Percentiles rank a stretch among this genome's conserved stretches.
Conservation (phyloP, 2,797 vertebrate species). For the Enteromius paludinosus region DNA sequence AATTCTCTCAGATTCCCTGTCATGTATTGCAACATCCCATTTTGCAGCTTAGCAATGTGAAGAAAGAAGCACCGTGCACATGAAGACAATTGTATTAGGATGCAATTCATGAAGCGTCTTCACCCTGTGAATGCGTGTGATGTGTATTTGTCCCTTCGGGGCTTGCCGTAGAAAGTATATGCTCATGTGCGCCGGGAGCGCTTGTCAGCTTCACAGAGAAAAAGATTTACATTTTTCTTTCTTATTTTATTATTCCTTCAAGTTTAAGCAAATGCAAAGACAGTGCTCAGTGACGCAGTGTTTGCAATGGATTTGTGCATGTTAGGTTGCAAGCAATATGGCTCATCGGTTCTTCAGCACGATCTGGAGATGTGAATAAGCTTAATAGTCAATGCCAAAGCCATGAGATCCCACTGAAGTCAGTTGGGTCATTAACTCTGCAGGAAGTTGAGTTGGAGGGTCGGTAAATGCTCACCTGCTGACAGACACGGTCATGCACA, state of each 20-base stretch:
- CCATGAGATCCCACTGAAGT: neutral
- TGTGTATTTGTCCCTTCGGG: conserved; percentile 19
- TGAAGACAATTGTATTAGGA: conserved; percentile 9
- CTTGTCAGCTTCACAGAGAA: conserved; percentile 72
- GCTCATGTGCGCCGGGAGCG: conserved; percentile 59
- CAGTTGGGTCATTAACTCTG: conserved; percentile 1
- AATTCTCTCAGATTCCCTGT: neutral
- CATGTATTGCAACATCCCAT: neutral
- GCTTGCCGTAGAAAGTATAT: conserved; percentile 35
- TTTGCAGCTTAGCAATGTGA: conserved; percentile 17
- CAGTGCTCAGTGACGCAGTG: neutral
- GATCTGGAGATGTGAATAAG: neutral
- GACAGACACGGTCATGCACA: conserved; percentile 15
- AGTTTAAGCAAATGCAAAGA: conserved; percentile 2
- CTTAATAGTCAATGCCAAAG: neutral
- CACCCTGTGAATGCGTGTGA: conserved; percentile 18
- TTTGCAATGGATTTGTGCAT: neutral
- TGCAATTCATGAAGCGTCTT: conserved; percentile 6
- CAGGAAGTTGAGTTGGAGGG: neutral
- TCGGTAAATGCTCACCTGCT: neutral
- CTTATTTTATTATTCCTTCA: conserved; percentile 5
- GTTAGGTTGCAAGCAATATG: neutral
- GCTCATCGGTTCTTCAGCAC: neutral
- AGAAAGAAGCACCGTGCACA: neutral
- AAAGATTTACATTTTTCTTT: conserved; percentile 69